These are phyloP conservation scores for Cochlearius cochlearius DNA, from an alignment of 2,113 vertebrate species.

Conservation along the genomic window DNA sequence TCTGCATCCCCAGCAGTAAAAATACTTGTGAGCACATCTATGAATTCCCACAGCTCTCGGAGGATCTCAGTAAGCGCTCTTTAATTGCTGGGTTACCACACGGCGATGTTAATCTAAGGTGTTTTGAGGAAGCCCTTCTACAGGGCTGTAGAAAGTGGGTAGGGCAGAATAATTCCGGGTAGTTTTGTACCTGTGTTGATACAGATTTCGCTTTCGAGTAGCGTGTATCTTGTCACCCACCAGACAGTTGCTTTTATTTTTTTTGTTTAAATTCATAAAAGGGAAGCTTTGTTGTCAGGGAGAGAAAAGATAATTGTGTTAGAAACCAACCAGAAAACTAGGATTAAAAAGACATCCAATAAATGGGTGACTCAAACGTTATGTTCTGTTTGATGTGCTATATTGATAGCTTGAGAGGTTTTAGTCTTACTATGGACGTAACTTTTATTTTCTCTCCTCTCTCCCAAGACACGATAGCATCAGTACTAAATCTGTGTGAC, in stretches of 20 bases:
- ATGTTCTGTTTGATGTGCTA: neutral
- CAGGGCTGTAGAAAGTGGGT: neutral
- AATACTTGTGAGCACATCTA: slow-evolving; percentile 99
- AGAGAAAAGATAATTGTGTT: neutral
- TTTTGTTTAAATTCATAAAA: neutral
- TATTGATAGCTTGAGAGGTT: neutral
- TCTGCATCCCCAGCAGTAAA: slow-evolving; percentile 99
- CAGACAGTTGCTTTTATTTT: neutral
- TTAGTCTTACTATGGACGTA: neutral
- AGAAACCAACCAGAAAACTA: neutral
- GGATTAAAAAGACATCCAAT: neutral
- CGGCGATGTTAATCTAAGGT: neutral
- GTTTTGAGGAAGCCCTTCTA: neutral
- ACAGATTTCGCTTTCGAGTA: neutral
- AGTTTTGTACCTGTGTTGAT: neutral
- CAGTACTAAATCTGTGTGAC: neutral
- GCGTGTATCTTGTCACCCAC: neutral
- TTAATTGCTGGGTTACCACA: neutral
- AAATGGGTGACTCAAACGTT: neutral
- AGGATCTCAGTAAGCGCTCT: slow-evolving; percentile 89
- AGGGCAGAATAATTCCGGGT: neutral
- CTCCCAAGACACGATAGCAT: neutral
- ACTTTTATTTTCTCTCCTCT: slow-evolving; percentile 8
- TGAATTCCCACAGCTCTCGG: slow-evolving; percentile 93
- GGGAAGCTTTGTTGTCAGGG: neutral